These are phyloP conservation scores for Thelaira solivaga DNA, from an alignment of 2,888 invertebrate genomes.

Conservation along the genomic window DNA sequence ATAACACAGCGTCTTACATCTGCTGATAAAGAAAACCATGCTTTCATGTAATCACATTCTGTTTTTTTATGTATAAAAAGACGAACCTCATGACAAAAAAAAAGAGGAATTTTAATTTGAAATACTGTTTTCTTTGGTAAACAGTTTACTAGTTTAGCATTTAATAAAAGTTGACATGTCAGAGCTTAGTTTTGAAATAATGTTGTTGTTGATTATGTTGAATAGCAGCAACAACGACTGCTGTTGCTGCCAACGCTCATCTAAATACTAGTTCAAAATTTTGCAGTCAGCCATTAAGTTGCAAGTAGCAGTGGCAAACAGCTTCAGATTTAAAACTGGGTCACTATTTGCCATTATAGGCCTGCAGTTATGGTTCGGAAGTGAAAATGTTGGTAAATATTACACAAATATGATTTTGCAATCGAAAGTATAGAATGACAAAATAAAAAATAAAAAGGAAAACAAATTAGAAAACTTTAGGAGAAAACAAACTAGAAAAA, in stretches of 20 bases:
- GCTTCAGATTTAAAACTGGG: constrained; percentile 39
- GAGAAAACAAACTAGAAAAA: not conserved
- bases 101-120: constrained; percentile 31
- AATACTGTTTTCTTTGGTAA: constrained; percentile 44
- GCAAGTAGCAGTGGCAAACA: not conserved
- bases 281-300: not conserved
- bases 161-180: constrained; percentile 70
- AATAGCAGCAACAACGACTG: constrained; percentile 11
- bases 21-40: constrained; percentile 71
- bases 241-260: constrained; percentile 3
- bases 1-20: constrained; percentile 69
- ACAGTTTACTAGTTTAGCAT: constrained; percentile 38
- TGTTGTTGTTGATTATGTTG: constrained; percentile 31
- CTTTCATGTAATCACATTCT: constrained; percentile 23
- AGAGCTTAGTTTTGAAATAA: constrained; percentile 30
- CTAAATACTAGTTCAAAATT: constrained; percentile 12
- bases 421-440: constrained; percentile 50
- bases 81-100: not conserved
- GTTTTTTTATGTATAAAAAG: not conserved
- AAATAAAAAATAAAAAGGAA: no score
- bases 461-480: constrained; percentile 54
- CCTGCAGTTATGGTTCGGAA: constrained; percentile 54
- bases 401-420: constrained; percentile 45
- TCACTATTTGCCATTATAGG: constrained; percentile 44
- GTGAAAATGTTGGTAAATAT: constrained; percentile 58